Evolutionary conservation across 2,888 invertebrate species (phyloP).

Genomic region (Aphodius granarius): DNA sequence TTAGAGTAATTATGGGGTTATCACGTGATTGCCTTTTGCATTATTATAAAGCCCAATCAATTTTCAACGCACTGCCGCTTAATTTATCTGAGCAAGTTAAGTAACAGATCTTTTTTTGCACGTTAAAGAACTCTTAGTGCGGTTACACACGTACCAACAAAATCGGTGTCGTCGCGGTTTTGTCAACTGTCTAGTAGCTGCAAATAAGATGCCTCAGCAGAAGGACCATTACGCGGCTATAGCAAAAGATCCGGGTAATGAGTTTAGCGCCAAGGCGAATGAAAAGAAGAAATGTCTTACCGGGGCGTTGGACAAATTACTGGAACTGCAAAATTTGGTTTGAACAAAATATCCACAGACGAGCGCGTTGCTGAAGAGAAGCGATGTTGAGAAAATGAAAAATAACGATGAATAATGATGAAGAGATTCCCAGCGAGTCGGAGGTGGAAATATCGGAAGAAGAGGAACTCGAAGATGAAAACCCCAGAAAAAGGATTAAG

Average conservation of each 20-base stretch:
- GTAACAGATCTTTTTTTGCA: no score
- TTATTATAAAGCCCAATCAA: no score
- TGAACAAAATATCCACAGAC: slow-evolving; percentile 71
- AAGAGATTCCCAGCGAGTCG: slow-evolving; percentile 31
- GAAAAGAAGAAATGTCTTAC: no score
- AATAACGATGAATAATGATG: slow-evolving; percentile 49
- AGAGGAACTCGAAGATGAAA: slow-evolving; percentile 37
- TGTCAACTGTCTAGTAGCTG: slow-evolving; percentile 72
- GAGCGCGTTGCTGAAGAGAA: slow-evolving; percentile 52
- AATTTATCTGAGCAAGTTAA: no score
- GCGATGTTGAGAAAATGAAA: slow-evolving; percentile 39
- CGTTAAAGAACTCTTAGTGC: no score
- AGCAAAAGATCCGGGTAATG: slow-evolving; percentile 49
- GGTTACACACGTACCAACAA: no score
- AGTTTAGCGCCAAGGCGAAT: slow-evolving; percentile 58
- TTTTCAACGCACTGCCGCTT: no score
- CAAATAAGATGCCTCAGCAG: slow-evolving; percentile 83
- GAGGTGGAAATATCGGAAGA: slow-evolving; percentile 32
- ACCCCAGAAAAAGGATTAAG: slow-evolving; percentile 58
- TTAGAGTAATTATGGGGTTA: no score
- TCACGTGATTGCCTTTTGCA: no score
- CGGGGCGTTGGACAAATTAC: slow-evolving; percentile 68
- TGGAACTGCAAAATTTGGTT: slow-evolving; percentile 62
- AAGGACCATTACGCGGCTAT: slow-evolving; percentile 57
- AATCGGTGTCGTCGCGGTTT: no score